Conservation (phyloP, 1,140 invertebrate species). For the Zaprionus tsacasi region DNA sequence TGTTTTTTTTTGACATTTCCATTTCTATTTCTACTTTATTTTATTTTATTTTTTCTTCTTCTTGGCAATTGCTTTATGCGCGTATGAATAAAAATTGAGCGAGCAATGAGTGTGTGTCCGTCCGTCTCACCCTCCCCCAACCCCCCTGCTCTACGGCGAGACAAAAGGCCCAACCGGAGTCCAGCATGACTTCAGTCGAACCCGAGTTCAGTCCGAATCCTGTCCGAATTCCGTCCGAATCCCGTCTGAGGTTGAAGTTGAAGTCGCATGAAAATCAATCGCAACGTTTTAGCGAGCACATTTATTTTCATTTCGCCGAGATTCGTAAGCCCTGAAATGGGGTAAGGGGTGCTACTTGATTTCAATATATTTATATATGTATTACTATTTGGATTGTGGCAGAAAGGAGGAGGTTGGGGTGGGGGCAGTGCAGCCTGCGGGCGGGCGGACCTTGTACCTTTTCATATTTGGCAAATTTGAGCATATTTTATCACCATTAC, state of each 20-base stretch:
- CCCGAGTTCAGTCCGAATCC: not conserved
- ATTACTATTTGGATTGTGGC: slow-evolving; percentile 39
- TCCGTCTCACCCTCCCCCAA: no score
- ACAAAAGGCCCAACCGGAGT: slow-evolving; percentile 6
- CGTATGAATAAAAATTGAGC: slow-evolving; percentile 63
- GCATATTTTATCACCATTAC: slow-evolving; percentile 83
- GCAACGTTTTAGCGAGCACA: slow-evolving; percentile 74
- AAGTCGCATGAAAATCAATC: slow-evolving; percentile 69
- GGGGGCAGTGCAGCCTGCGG: slow-evolving; percentile 25
- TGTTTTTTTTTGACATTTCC: slow-evolving; percentile 20
- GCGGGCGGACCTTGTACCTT: slow-evolving; percentile 61
- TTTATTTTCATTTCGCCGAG: slow-evolving; percentile 81
- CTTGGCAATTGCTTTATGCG: slow-evolving; percentile 35
- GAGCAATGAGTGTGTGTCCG: not conserved
- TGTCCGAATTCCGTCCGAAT: not conserved
- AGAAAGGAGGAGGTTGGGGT: not conserved
- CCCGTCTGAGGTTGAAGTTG: not conserved
- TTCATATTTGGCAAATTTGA: slow-evolving; percentile 83
- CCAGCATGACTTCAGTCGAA: not conserved
- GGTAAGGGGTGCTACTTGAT: slow-evolving; percentile 47
- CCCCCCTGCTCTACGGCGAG: not conserved
- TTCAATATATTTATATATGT: slow-evolving; percentile 56
- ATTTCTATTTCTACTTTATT: slow-evolving; percentile 19
- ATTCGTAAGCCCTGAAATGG: slow-evolving; percentile 31
- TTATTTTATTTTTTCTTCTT: slow-evolving; percentile 34